Conservation (phyloP, 1,140 invertebrate genomes). For the Trichoplusia ni region DNA sequence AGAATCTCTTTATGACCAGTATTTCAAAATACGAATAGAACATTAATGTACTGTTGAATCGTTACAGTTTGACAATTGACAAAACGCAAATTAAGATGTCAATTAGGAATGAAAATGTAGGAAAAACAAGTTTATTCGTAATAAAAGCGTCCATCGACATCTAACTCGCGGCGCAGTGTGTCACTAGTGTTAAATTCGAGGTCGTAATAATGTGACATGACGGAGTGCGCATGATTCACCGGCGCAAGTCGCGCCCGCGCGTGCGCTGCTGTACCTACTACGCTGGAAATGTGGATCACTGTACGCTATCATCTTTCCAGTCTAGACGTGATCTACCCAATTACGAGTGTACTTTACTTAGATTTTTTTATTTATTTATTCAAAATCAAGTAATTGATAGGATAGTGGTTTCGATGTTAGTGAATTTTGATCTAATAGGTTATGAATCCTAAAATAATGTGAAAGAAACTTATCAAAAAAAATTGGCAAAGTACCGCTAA, state of each 20-base stretch:
- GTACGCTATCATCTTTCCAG: conserved; percentile 14
- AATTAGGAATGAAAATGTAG: not conserved
- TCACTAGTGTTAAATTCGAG: conserved; percentile 61
- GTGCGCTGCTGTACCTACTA: conserved; percentile 31
- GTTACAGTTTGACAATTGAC: conserved; percentile 4
- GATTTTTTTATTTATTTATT: not conserved
- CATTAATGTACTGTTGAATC: too few species aligned
- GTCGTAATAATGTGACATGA: conserved; percentile 65
- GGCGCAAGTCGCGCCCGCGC: conserved; percentile 37
- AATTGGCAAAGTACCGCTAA: too few species aligned
- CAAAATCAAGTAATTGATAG: too few species aligned
- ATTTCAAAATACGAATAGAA: too few species aligned
- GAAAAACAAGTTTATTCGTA: conserved; percentile 17
- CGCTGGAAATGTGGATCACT: not conserved
- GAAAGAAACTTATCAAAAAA: too few species aligned
- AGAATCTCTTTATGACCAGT: too few species aligned
- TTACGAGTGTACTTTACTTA: not conserved
- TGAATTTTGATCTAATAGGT: too few species aligned
- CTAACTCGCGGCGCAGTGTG: conserved; percentile 22
- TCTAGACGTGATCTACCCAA: conserved; percentile 8
- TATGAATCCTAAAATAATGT: too few species aligned
- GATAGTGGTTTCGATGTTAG: too few species aligned
- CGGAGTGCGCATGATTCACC: conserved; percentile 67
- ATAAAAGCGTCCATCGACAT: conserved; percentile 25
- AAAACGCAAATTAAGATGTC: not conserved